Evolutionary conservation across 2,888 invertebrate genomes (phyloP), one percentile per base, ranked within the genome.

Genomic region (Lepidochrysops patricia): DNA sequence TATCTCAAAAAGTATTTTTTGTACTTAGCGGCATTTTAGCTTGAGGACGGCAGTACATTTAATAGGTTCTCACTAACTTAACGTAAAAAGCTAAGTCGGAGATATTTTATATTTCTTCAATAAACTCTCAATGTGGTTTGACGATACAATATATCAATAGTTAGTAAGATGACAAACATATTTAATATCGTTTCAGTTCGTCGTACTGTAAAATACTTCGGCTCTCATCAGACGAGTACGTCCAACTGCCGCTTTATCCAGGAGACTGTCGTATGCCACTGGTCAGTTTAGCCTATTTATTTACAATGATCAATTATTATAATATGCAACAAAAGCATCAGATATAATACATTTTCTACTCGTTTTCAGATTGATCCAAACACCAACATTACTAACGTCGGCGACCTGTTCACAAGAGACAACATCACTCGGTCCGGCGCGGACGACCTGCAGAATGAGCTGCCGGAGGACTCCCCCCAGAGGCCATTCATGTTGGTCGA

Each of bases 181-280:
- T 15, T 13, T 52, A 23, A 0, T 56, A 35, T 26, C 57, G 65
- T 70, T 78, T 37, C 82, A 95, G 94, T 64, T 92, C 94, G 61
- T 96, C 97, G 0, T 91, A 95, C 61, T 97, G 97, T 75, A 94
- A 93, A 67, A 94, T 93, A 58, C 84, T 96, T 29, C 91, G 93
- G 59, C 81, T 97, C 27, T 91, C 94, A 66, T 94, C 95, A 0
- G 95, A 94, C 5, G 91, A 91, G 60, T 91, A 95, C 0, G 91
- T 95, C 1, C 92, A 93, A 58, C 79, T 97, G 64, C 93, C 94
- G 1, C 89, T 97, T 1, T 92, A 93, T 70, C 92, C 94, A 0
- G 96, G 96, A 2, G 93, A 96, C 68, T 97, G 97, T 73, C 92
- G 92, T 74, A 82, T 94, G 64, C 92, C 92, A 57, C 82, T 89